These are phyloP conservation scores for Machimus rusticus DNA, from an alignment of 2,888 invertebrate species.

Conservation along the genomic window DNA sequence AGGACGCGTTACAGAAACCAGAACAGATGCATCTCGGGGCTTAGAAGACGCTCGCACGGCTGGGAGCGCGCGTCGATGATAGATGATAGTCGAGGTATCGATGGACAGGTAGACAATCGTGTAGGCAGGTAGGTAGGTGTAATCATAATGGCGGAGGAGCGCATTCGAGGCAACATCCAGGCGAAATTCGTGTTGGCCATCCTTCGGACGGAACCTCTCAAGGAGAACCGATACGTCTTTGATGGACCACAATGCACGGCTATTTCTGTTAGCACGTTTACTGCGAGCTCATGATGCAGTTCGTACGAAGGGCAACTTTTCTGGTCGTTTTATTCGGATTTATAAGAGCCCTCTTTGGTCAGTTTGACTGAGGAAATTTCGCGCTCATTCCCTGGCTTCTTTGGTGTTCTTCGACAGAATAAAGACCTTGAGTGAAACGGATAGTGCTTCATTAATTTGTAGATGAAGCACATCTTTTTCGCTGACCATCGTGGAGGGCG, in stretches of 20 bases:
- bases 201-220: not conserved
- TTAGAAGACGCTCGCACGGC: not conserved
- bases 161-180: not conserved
- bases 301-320: not conserved
- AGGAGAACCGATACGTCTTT: not conserved
- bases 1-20: not conserved
- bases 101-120: slow-evolving; percentile 12
- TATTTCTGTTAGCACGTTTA: slow-evolving; percentile 36
- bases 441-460: slow-evolving; percentile 6
- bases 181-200: slow-evolving; percentile 2
- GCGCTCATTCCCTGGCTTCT: not conserved
- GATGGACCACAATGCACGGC: not conserved
- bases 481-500: not conserved
- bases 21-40: slow-evolving; percentile 3
- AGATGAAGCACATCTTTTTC: not conserved
- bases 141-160: slow-evolving; percentile 13
- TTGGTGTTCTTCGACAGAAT: slow-evolving; percentile 6
- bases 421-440: not conserved
- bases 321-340: not conserved
- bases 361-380: not conserved
- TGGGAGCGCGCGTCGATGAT: not conserved
- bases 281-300: not conserved
- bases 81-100: slow-evolving; percentile 17
- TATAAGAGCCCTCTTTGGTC: not conserved
- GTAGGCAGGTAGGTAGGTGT: slow-evolving; percentile 13